These are phyloP conservation scores for Notiomystis cincta DNA, from an alignment of 2,113 vertebrate species.

Conservation along the genomic window DNA sequence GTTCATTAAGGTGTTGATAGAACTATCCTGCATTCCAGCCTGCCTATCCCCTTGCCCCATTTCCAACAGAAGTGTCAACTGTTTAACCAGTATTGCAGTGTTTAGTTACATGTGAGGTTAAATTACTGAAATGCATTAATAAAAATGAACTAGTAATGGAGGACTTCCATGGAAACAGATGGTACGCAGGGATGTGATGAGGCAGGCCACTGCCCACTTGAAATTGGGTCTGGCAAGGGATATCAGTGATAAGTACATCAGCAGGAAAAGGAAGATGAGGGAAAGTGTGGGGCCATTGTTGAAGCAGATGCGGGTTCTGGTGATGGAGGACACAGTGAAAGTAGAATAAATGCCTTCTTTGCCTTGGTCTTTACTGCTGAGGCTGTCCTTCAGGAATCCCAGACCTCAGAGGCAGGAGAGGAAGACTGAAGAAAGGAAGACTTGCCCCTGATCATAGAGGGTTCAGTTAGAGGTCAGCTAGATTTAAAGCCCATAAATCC, in stretches of 20 bases:
- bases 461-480: neutral
- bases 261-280: neutral
- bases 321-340: neutral
- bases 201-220: neutral
- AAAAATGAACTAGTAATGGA: neutral
- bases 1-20: neutral
- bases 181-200: neutral
- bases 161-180: neutral
- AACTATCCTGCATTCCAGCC: neutral
- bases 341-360: neutral
- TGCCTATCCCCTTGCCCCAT: neutral
- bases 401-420: neutral
- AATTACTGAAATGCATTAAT: neutral
- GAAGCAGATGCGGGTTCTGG: neutral
- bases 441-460: neutral
- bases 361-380: neutral
- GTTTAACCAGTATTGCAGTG: neutral
- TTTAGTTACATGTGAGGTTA: neutral
- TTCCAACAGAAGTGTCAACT: neutral
- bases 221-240: neutral
- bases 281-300: neutral
- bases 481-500: neutral
- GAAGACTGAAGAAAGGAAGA: neutral
- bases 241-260: neutral
- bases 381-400: neutral